These are phyloP conservation scores for Drosophila eohydei DNA, from an alignment of 2,888 invertebrate species.

Conservation along the genomic window DNA sequence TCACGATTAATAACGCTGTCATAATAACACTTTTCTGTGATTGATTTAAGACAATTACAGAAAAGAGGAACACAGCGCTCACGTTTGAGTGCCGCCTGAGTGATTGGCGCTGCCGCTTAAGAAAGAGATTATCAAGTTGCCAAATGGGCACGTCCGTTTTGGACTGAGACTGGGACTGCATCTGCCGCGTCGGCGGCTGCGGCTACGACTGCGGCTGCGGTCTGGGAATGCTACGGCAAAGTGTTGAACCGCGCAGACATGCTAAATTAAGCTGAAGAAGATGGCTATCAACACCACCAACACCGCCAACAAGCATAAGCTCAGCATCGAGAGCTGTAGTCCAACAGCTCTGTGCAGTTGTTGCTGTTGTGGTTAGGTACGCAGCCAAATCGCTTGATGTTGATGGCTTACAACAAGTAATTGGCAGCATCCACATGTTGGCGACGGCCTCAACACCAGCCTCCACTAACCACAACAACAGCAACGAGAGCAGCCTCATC, in stretches of 20 bases:
- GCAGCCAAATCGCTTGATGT: conserved; percentile 79
- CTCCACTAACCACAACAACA: conserved; percentile 23
- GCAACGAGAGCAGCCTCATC: conserved; percentile 48
- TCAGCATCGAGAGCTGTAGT: not conserved
- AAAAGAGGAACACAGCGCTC: conserved; percentile 79
- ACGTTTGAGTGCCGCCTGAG: conserved; percentile 73
- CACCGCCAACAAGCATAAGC: conserved; percentile 35
- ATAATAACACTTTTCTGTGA: conserved; percentile 80
- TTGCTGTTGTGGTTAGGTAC: conserved; percentile 36
- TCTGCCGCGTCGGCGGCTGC: conserved; percentile 10
- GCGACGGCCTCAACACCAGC: conserved; percentile 44
- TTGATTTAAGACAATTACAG: conserved; percentile 80
- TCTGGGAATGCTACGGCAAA: conserved; percentile 55
- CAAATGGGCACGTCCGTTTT: conserved; percentile 77
- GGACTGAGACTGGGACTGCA: conserved; percentile 18
- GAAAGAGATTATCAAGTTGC: conserved; percentile 80
- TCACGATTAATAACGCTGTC: conserved; percentile 81
- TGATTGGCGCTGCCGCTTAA: conserved; percentile 79
- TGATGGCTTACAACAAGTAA: conserved; percentile 80
- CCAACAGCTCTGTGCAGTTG: not conserved
- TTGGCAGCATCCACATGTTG: conserved; percentile 77
- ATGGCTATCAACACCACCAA: conserved; percentile 79
- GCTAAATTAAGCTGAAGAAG: conserved; percentile 80
- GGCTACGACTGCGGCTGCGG: conserved; percentile 25
- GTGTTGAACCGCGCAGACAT: conserved; percentile 80